Conservation (phyloP, 2,113 vertebrate species). For the Chaetodon auriga region DNA sequence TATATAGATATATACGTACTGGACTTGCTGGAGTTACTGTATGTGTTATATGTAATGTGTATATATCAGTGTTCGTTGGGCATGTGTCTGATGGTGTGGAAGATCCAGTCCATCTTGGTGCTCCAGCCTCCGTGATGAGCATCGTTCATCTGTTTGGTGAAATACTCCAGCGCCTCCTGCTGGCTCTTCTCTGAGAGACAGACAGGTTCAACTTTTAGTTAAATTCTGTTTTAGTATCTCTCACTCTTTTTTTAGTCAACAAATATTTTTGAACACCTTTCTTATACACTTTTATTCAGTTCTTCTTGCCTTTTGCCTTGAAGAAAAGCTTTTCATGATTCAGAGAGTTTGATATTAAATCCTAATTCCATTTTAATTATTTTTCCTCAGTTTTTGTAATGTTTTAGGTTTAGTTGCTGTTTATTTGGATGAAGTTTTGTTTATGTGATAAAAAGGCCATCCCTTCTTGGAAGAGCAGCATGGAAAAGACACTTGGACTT, state of each 20-base stretch:
- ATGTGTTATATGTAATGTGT: not conserved
- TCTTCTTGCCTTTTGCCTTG: not conserved
- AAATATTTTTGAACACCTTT: no score
- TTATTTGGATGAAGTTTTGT: not conserved
- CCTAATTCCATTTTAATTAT: no score
- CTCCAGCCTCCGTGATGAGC: constrained; percentile 88
- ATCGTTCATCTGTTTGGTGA: constrained; percentile 88
- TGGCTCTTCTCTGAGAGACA: constrained; percentile 72
- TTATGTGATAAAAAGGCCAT: no score
- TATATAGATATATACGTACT: no score
- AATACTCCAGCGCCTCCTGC: constrained; percentile 86
- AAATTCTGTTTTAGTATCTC: no score
- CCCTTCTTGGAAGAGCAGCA: not conserved
- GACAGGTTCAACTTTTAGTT: not conserved
- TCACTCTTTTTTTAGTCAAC: no score
- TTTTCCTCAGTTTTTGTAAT: no score
- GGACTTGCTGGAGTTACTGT: not conserved
- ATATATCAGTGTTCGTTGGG: constrained; percentile 76
- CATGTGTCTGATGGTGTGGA: constrained; percentile 87
- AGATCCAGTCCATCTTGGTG: constrained; percentile 89
- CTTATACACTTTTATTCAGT: not conserved
- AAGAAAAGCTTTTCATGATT: no score
- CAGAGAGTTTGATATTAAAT: not conserved
- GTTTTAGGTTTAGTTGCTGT: no score
- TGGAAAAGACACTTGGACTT: no score